These are phyloP conservation scores for Myotis lucifugus DNA, from an alignment of 2,113 vertebrate genomes.

Conservation along the genomic window DNA sequence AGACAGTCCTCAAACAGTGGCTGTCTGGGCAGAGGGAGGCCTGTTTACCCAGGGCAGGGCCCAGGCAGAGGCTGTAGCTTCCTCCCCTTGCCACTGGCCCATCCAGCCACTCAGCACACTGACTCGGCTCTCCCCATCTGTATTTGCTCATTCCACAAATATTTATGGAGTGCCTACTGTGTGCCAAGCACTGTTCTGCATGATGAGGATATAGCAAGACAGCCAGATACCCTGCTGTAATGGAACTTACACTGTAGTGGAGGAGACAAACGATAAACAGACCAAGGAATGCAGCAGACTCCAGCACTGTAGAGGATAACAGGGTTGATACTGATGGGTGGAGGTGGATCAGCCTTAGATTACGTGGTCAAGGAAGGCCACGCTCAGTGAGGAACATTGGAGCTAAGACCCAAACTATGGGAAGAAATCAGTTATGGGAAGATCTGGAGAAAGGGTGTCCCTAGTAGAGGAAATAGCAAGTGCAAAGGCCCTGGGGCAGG, in stretches of 20 bases:
- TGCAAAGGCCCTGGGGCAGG: not conserved
- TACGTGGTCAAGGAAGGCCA: not conserved
- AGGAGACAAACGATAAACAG: not conserved
- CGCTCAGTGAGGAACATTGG: not conserved
- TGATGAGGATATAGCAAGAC: not conserved
- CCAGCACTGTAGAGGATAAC: not conserved
- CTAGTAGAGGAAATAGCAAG: too few relatives aligned
- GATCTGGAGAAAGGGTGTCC: not conserved
- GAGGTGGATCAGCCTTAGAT: not conserved
- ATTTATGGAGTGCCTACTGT: slow-evolving; percentile 51
- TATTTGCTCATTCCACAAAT: not conserved
- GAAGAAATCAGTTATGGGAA: not conserved
- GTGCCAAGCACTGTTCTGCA: not conserved
- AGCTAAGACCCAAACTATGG: not conserved
- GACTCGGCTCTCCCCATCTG: slow-evolving; percentile 21
- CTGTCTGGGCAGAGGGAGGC: slow-evolving; percentile 63
- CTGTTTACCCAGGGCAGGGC: slow-evolving; percentile 74
- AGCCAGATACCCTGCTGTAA: not conserved
- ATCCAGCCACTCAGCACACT: not conserved
- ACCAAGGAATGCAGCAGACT: fast-evolving
- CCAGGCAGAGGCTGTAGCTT: slow-evolving; percentile 34
- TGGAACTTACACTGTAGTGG: not conserved
- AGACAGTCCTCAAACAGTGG: slow-evolving; percentile 75
- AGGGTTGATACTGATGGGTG: not conserved
- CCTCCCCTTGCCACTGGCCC: not conserved